Evolutionary conservation across 2,113 vertebrate species (phyloP).

Genomic region (Plecotus auritus): DNA sequence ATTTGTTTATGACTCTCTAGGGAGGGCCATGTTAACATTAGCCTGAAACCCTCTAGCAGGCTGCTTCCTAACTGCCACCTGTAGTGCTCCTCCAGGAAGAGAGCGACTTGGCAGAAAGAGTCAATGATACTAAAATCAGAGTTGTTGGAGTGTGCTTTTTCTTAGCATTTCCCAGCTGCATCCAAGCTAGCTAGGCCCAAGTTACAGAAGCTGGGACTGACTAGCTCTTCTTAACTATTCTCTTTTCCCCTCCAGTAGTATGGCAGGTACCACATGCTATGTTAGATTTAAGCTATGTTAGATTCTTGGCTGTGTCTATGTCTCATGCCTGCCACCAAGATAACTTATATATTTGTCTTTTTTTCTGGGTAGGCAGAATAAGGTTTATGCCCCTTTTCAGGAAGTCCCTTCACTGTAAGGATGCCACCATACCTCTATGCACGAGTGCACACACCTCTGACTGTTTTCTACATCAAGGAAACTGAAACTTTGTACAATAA

Average conservation of each 20-base stretch:
- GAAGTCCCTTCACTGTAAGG: background rate
- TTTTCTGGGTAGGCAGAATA: background rate
- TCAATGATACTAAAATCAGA: background rate
- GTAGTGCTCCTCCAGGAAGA: background rate
- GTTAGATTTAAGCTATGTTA: background rate
- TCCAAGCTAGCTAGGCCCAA: background rate
- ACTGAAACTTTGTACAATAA: background rate
- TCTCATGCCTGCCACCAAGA: background rate
- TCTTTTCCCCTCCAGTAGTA: background rate
- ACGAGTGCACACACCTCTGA: background rate
- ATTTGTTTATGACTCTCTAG: background rate
- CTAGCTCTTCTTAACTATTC: background rate
- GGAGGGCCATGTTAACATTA: background rate
- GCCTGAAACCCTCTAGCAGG: background rate
- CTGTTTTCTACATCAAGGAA: background rate
- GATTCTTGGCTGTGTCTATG: background rate
- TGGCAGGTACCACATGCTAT: background rate
- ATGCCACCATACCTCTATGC: background rate
- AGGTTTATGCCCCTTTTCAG: background rate
- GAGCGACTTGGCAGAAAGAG: background rate
- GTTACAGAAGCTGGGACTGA: background rate
- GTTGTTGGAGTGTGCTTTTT: background rate
- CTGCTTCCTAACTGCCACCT: background rate
- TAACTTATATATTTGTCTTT: background rate
- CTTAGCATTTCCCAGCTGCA: background rate